These are phyloP conservation scores for Gadus chalcogrammus DNA, from an alignment of 2,113 vertebrate genomes.

Conservation along the genomic window DNA sequence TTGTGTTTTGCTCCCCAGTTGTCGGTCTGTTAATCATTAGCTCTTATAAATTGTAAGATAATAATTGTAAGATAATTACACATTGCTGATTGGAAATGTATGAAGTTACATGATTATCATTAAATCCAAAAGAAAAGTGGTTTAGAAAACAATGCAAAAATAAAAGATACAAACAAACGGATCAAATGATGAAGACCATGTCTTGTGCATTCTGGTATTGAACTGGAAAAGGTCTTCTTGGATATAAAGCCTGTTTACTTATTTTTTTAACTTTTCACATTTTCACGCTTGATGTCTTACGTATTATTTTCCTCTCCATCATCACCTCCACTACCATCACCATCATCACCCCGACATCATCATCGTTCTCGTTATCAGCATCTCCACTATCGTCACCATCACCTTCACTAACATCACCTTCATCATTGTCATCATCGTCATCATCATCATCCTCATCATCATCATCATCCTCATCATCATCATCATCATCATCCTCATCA, in stretches of 20 bases:
- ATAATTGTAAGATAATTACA: constrained; percentile 42
- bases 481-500: too few species aligned
- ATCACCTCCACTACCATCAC: too few species aligned
- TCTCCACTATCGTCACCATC: background rate
- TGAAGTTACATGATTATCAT: constrained; percentile 46
- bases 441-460: too few species aligned
- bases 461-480: too few species aligned
- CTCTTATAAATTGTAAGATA: constrained; percentile 46
- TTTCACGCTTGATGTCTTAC: constrained; percentile 41
- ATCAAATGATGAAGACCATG: constrained; percentile 38
- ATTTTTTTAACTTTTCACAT: background rate
- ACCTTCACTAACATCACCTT: too few species aligned
- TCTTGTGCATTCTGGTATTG: constrained; percentile 61
- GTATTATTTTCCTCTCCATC: constrained; percentile 13
- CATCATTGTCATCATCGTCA: too few species aligned
- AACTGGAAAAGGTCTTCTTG: constrained; percentile 46
- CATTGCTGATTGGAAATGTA: constrained; percentile 52
- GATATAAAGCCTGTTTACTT: constrained; percentile 51
- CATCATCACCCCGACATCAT: too few species aligned
- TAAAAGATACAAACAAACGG: constrained; percentile 40
- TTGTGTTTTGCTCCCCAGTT: constrained; percentile 43
- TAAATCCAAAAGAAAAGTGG: constrained; percentile 60
- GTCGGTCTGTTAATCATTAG: constrained; percentile 51
- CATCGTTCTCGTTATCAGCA: too few species aligned
- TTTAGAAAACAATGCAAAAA: constrained; percentile 48